Evolutionary conservation across 2,113 vertebrate genomes (phyloP), one percentile per base, ranked within the genome.

Genomic region (Dolichallabes microphthalmus): DNA sequence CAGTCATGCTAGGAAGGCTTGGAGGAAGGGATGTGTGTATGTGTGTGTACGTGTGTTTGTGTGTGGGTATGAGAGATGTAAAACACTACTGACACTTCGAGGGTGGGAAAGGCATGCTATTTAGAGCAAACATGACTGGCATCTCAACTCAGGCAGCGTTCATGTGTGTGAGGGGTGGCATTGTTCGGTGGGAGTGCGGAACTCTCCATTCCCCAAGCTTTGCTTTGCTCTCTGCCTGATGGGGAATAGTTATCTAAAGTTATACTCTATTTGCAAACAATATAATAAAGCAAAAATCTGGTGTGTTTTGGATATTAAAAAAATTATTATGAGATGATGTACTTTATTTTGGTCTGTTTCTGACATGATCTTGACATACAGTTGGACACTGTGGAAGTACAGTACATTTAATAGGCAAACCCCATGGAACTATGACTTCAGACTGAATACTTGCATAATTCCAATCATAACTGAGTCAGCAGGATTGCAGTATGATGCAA

Each of bases 51-150:
- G n/a, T 80, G 84, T 58, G 25, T 66, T 66, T 75, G 35, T 83
- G 80, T 45, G 61, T 82, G 63, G 75, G 64, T 80, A 63, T 60
- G 69, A 71, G 61, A 91, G 91, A 93, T 93, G 90, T 93, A 93
- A 93, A 92, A 92, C 88, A 88, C 64, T 85, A 85, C 87, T 91
- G 91, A 89, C 89, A 86, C 90, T 92, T 89, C 87, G 88, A 91
- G 90, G 91, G 90, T 86, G 77, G 92, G 87, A 86, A 92, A 82
- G 88, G 88, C 90, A 90, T 87, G 90, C 89, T 91, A 87, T 94
- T 94, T 92, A 94, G 91, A 89, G 90, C 82, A 87, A 91, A 92
- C 91, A 90, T 91, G 92, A 91, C 90, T 90, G 89, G 80, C 53
- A 81, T 86, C 88, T 90, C 90, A 90, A 92, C 89, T 90, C 89